Conservation (phyloP, 1,140 invertebrate species). For the Diprion similis region DNA sequence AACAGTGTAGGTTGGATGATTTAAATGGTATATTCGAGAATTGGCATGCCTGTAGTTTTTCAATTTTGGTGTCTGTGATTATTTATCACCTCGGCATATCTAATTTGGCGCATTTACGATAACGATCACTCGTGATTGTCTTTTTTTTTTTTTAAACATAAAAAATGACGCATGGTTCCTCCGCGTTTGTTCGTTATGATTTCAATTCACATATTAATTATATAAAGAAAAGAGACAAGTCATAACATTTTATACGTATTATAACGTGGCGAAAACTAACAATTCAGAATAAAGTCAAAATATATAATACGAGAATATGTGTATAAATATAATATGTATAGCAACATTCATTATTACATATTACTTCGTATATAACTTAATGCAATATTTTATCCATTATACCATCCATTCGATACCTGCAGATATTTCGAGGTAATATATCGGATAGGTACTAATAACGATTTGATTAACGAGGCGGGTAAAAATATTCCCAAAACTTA, state of each 20-base stretch:
- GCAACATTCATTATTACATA: neutral
- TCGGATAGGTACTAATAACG: too few relatives aligned
- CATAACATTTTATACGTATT: neutral
- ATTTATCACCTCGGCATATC: neutral
- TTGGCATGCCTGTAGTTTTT: neutral
- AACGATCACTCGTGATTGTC: neutral
- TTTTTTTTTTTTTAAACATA: neutral
- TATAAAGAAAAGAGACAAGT: neutral
- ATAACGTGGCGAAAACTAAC: neutral
- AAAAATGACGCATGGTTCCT: neutral
- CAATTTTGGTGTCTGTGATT: neutral
- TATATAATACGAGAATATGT: neutral
- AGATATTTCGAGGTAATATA: too few relatives aligned
- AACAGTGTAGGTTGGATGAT: too few relatives aligned
- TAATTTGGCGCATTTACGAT: neutral
- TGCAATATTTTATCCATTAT: conserved; percentile 4
- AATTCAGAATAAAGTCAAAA: neutral
- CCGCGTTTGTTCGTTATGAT: neutral
- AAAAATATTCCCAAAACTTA: too few relatives aligned
- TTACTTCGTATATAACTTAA: neutral
- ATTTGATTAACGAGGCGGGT: too few relatives aligned
- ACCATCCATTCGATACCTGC: too few relatives aligned
- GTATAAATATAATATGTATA: too few relatives aligned
- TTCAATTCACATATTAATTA: neutral
- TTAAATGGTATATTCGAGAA: too few relatives aligned